phyloP scores from a whole-genome alignment of 37 sponge, comb jelly and placozoan species.

The Aplysina aerophoba region DNA sequence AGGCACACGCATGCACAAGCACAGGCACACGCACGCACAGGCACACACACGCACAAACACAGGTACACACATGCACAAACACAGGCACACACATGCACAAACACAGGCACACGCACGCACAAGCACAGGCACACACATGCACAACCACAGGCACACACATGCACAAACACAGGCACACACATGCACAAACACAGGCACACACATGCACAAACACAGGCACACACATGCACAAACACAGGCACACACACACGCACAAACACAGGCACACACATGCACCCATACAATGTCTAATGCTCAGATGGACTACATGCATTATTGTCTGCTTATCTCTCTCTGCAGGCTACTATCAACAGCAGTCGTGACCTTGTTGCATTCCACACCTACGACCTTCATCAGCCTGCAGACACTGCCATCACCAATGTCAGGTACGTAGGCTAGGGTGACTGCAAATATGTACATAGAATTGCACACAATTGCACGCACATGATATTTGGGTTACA shows the following conservation, averaged over 20 bases:
- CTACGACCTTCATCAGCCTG: slow-evolving; percentile 53
- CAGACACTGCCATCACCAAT: slow-evolving; percentile 42
- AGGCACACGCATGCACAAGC: too few relatives aligned
- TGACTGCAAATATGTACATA: too few relatives aligned
- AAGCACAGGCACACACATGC: too few relatives aligned
- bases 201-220: not conserved
- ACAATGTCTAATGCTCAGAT: too few relatives aligned
- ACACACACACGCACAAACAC: too few relatives aligned
- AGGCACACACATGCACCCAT: too few relatives aligned
- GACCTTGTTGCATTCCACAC: slow-evolving; percentile 58
- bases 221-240: not conserved
- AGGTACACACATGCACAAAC: not conserved
- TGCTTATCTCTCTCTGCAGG: not conserved
- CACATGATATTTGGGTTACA: too few relatives aligned
- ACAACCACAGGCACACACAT: not conserved
- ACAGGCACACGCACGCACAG: too few relatives aligned
- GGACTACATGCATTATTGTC: not conserved
- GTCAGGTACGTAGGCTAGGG: slow-evolving; percentile 40
- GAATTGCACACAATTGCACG: too few relatives aligned
- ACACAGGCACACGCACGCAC: not conserved
- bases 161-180: not conserved
- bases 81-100: not conserved
- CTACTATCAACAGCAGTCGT: slow-evolving; percentile 27
- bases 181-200: not conserved
- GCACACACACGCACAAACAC: not conserved